Conservation (phyloP, 2,797 vertebrate genomes). For the Hippocampus kuda region DNA sequence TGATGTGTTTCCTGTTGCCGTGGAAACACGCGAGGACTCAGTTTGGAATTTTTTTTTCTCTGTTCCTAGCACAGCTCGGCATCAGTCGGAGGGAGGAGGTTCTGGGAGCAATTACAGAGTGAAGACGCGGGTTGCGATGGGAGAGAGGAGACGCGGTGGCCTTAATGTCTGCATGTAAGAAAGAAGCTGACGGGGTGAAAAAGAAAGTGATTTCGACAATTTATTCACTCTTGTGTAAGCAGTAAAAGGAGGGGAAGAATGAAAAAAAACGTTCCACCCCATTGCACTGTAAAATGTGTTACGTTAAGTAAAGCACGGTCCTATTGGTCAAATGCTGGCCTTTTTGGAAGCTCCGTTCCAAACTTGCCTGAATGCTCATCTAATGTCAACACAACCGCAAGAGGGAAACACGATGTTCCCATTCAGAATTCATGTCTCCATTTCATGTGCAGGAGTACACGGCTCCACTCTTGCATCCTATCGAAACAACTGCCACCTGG, state of each 20-base stretch:
- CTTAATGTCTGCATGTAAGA: conserved; percentile 39
- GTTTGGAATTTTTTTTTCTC: conserved; percentile 41
- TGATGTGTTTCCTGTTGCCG: conserved; percentile 36
- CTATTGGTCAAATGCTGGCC: not conserved
- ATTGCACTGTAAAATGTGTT: not conserved
- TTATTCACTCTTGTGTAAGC: conserved; percentile 7
- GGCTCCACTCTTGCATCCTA: not conserved
- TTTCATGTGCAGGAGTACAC: conserved; percentile 6
- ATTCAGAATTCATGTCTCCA: conserved; percentile 13
- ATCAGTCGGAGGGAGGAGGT: conserved; percentile 41
- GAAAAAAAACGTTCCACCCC: not conserved
- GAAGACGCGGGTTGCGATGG: conserved; percentile 35
- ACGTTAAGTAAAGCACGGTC: not conserved
- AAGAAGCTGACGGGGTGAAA: conserved; percentile 16
- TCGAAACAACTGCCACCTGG: not conserved
- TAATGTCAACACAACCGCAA: not conserved
- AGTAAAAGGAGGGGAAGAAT: not conserved
- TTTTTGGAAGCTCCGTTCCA: conserved; percentile 13
- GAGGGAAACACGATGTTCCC: conserved; percentile 3
- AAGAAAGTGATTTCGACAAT: conserved; percentile 21
- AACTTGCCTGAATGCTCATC: conserved; percentile 11
- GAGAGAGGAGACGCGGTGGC: conserved; percentile 34
- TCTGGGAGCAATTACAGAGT: conserved; percentile 52
- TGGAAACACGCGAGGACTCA: conserved; percentile 26
- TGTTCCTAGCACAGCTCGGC: conserved; percentile 26